A percentile compares a stretch with the other conserved stretches of the same genome.
Conservation (phyloP, 2,113 vertebrate species). For the Podarcis cretensis region DNA sequence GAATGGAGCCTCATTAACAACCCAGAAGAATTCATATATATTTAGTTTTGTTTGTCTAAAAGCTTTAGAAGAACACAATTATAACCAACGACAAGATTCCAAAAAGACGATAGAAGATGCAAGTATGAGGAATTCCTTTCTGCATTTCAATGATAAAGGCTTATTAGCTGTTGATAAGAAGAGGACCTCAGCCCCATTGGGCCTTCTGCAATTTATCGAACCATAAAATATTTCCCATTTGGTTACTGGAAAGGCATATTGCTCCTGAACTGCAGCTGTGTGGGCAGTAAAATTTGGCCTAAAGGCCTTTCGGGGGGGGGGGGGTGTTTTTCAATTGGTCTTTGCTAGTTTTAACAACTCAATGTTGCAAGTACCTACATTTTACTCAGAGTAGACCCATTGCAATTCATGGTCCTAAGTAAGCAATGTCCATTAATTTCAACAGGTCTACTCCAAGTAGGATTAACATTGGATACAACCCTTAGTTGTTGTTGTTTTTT, state of each 20-base stretch:
- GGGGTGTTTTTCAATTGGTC: neutral
- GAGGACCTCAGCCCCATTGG: neutral
- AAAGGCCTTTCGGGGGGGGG: neutral
- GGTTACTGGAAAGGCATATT: neutral
- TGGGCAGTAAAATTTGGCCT: neutral
- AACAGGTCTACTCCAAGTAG: neutral
- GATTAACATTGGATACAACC: neutral
- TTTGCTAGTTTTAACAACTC: neutral
- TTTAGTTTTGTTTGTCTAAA: neutral
- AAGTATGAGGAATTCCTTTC: conserved; percentile 7
- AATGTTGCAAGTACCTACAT: neutral
- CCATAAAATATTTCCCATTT: neutral
- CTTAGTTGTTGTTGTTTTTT: neutral
- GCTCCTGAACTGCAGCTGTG: neutral
- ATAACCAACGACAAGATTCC: conserved; percentile 7
- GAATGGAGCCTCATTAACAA: neutral
- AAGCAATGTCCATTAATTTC: neutral
- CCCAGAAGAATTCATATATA: conserved; percentile 1
- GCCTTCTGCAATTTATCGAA: neutral
- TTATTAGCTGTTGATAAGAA: neutral
- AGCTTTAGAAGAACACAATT: conserved; percentile 13
- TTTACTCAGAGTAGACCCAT: neutral
- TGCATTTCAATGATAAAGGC: conserved; percentile 9
- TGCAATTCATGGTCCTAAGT: neutral
- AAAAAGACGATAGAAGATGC: neutral